A percentile compares a stretch with the other conserved stretches of the same genome.
Conservation (phyloP, 2,888 invertebrate genomes). For the Scaptodrosophila latifasciaeformis region DNA sequence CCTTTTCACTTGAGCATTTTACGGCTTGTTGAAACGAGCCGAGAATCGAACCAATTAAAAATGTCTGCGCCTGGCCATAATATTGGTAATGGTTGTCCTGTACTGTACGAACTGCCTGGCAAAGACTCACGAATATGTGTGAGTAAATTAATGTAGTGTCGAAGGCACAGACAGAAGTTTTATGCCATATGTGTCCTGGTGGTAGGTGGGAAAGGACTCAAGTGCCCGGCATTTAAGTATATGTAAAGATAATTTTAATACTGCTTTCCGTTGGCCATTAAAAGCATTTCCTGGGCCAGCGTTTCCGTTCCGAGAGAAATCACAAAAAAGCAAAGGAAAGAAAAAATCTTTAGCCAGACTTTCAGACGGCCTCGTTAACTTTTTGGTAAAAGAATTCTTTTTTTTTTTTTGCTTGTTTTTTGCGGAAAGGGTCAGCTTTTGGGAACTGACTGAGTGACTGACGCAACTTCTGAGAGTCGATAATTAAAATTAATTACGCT, state of each 20-base stretch:
- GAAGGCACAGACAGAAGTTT: too few relatives aligned
- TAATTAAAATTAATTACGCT: slow-evolving; percentile 72
- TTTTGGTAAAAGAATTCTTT: slow-evolving; percentile 13
- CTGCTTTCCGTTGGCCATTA: slow-evolving; percentile 62
- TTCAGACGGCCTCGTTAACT: slow-evolving; percentile 31
- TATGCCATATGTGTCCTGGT: background rate
- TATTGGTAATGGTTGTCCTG: too few relatives aligned
- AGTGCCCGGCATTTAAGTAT: slow-evolving; percentile 24
- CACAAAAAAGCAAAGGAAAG: background rate
- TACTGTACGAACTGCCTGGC: too few relatives aligned
- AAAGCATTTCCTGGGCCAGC: slow-evolving; percentile 52
- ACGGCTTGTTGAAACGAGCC: slow-evolving; percentile 33
- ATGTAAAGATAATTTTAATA: slow-evolving; percentile 60
- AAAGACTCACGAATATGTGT: too few relatives aligned
- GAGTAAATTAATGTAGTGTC: background rate
- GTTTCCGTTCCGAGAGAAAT: slow-evolving; percentile 39
- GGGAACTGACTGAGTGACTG: slow-evolving; percentile 1
- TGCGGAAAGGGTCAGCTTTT: too few relatives aligned
- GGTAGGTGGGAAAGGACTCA: slow-evolving; percentile 7
- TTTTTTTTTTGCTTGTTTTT: too few relatives aligned
- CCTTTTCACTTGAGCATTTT: slow-evolving; percentile 43
- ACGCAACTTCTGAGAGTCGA: slow-evolving; percentile 36
- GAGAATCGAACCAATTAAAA: slow-evolving; percentile 46
- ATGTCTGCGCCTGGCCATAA: slow-evolving; percentile 29
- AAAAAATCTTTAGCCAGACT: too few relatives aligned